Base-by-base conservation (phyloP, 2,888 invertebrate species). In the Nesidiocoris tenuis region DNA sequence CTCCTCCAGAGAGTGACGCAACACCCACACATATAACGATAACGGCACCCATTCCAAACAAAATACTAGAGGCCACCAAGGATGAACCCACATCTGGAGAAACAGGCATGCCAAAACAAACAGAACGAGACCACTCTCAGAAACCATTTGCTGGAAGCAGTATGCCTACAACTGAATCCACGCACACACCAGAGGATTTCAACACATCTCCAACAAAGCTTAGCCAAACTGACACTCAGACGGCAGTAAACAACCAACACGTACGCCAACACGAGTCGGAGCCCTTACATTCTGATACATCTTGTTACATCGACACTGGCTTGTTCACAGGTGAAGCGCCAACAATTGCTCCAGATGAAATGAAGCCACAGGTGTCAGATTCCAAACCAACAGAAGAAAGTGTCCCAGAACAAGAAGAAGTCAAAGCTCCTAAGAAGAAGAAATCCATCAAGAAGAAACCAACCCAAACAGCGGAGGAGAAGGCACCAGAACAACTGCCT, bases 321-420 rank as follows among this genome's bases (percentile, higher is more conserved):
- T 57, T 70, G 70, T 70, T 70, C 25, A 79, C 78, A 68, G 79
- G 67, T 77, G 75, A 78, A 16, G 81, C 70, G 2, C 55, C 59
- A 19, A 39, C 65, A 0, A 61, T 23, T 9, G 19, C 23, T 25
- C 23, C 63, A 57, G 76, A 66, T 5, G 76, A 39, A 19, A 25
- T 16, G n/a, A 18, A 71, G 16, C 56, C 71, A 39, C 74, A 74
- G 54, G 61, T 63, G 23, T 24, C 72, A 77, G 23, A 24, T 39
- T 55, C 24, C 25, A 63, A 63, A 22, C 61, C 55, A 61, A 17
- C 21, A 61, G 17, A 61, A 61, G 63, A 68, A 55, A 57, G 70
- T 21, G 21, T 23, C 16, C 2, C 54, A 22, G 19, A 57, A 57
- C 66, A 75, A 25, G 72, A 76, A 59, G 70, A 63, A 17, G 16